phyloP scores from a whole-genome alignment of 1,140 invertebrate species.

The Tetramorium parvispinum region DNA sequence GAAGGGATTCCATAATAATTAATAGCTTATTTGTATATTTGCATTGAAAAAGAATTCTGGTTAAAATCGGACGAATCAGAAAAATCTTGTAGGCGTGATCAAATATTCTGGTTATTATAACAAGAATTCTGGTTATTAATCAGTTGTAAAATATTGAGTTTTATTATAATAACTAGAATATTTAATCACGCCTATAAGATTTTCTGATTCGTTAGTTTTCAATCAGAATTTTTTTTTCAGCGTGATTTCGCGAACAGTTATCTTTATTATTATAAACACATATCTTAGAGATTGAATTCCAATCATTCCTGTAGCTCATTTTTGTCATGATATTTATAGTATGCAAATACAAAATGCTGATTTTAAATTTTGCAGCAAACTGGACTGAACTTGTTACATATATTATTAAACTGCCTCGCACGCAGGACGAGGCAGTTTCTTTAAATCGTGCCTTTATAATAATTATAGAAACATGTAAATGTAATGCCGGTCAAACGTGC shows the following conservation, averaged over 20 bases:
- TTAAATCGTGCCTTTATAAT: not conserved
- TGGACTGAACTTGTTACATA: conserved; percentile 2
- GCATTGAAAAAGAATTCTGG: too few relatives aligned
- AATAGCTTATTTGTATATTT: not conserved
- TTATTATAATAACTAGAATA: too few relatives aligned
- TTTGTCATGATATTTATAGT: not conserved
- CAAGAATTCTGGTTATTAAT: too few relatives aligned
- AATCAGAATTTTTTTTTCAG: too few relatives aligned
- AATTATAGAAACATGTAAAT: conserved; percentile 47
- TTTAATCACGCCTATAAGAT: too few relatives aligned
- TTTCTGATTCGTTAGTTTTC: too few relatives aligned
- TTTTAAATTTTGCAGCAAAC: not conserved
- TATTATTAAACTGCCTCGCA: not conserved
- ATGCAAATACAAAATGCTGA: not conserved
- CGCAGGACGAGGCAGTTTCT: not conserved
- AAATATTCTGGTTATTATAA: too few relatives aligned
- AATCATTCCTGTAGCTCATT: not conserved
- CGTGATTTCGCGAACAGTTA: not conserved
- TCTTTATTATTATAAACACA: not conserved
- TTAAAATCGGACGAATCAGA: too few relatives aligned
- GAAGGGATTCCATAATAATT: not conserved
- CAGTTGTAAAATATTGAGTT: too few relatives aligned
- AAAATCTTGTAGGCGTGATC: too few relatives aligned
- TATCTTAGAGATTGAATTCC: not conserved
- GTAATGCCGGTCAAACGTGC: not conserved